phyloP scores from a whole-genome alignment of 2,888 invertebrate genomes.

The Ischnus inquisitorius region DNA sequence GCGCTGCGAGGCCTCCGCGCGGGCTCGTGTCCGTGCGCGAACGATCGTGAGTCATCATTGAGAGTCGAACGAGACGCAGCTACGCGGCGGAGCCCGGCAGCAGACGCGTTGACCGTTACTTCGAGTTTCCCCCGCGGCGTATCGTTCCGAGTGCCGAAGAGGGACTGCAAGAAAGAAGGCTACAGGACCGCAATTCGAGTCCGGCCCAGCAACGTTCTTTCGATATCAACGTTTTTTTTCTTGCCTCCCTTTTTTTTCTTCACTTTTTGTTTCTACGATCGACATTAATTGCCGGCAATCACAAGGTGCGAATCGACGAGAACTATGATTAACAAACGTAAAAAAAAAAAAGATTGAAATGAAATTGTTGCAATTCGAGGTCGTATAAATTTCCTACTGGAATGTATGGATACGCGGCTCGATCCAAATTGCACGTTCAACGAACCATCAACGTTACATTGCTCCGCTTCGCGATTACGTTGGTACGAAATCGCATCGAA shows the following conservation, averaged over 20 bases:
- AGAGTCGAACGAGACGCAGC: conserved; percentile 34
- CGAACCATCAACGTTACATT: conserved; percentile 28
- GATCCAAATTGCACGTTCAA: conserved; percentile 20
- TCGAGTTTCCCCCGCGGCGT: conserved; percentile 21
- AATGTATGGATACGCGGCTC: neutral
- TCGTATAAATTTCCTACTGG: neutral
- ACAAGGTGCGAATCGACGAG: neutral
- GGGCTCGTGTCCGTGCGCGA: conserved; percentile 3
- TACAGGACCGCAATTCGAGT: neutral
- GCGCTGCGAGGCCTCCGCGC: conserved; percentile 27
- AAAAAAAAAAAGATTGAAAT: neutral
- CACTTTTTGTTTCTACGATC: neutral
- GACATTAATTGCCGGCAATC: neutral
- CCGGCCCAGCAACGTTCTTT: neutral
- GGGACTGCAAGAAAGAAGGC: conserved; percentile 17
- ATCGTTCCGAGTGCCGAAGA: conserved; percentile 21
- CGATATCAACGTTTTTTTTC: neutral
- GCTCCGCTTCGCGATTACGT: conserved; percentile 42
- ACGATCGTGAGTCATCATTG: conserved; percentile 10
- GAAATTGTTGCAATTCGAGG: neutral
- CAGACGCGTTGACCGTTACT: conserved; percentile 67
- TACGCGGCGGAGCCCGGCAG: conserved; percentile 38
- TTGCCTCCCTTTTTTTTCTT: neutral
- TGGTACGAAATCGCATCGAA: conserved; percentile 31
- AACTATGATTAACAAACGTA: neutral